Conservation (phyloP, 2,888 invertebrate species). For the Cephalotes varians region DNA sequence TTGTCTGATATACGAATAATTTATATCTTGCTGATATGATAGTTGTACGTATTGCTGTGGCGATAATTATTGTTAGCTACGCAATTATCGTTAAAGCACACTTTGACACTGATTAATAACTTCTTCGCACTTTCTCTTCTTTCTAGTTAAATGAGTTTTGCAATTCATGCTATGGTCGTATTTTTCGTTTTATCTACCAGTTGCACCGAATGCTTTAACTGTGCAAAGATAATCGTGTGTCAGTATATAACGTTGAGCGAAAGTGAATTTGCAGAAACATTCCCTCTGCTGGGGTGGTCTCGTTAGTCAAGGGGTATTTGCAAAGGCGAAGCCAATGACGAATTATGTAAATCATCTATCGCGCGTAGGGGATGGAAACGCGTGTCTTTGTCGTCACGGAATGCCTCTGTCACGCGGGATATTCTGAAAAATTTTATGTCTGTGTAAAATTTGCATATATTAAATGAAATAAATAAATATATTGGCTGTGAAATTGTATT, state of each 20-base stretch:
- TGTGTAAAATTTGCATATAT: not conserved
- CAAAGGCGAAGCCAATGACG: conserved; percentile 73
- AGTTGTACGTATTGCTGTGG: not conserved
- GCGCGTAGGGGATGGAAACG: conserved; percentile 64
- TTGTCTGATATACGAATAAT: not conserved
- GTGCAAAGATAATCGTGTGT: conserved; percentile 83
- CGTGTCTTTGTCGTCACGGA: conserved; percentile 54
- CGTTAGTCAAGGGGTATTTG: conserved; percentile 74
- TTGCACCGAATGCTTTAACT: conserved; percentile 83
- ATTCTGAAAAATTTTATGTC: not conserved
- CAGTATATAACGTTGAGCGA: conserved; percentile 73
- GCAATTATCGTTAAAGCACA: conserved; percentile 2
- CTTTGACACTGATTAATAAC: conserved; percentile 72
- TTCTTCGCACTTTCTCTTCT: conserved; percentile 51
- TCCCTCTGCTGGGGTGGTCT: conserved; percentile 74
- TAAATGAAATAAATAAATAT: not conserved
- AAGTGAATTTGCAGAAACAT: conserved; percentile 85
- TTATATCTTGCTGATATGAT: not conserved
- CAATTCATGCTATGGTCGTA: conserved; percentile 71
- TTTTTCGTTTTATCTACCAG: conserved; percentile 76
- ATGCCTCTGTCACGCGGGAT: not conserved
- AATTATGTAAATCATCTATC: conserved; percentile 82
- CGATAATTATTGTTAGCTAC: conserved; percentile 12
- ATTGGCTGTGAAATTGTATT: not conserved
- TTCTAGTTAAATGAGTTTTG: conserved; percentile 65